A percentile compares a stretch with the other conserved stretches of the same genome.
phyloP scores from a whole-genome alignment of 2,888 invertebrate genomes.

The Caenorhabditis doughertyi region DNA sequence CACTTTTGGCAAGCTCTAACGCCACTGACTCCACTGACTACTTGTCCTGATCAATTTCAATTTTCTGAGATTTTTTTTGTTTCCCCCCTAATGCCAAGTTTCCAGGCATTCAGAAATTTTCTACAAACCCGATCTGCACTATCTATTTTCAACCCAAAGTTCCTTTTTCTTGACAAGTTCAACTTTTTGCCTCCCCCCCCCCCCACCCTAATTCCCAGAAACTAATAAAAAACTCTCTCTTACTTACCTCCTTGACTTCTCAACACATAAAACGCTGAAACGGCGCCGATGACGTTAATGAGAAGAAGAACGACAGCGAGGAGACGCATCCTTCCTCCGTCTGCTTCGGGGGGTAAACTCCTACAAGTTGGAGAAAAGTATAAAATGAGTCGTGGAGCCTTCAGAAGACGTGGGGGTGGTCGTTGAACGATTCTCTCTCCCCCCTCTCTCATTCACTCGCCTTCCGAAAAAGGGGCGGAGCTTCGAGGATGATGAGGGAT shows the following conservation, averaged over 20 bases:
- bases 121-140: not conserved
- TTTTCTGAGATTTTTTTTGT: too few species aligned
- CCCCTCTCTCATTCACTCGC: too few species aligned
- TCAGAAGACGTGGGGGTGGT: conserved; percentile 38
- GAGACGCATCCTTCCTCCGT: conserved; percentile 21
- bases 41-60: too few species aligned
- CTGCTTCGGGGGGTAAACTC: not conserved
- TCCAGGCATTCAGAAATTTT: too few species aligned
- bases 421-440: conserved; percentile 42
- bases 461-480: conserved; percentile 33
- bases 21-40: too few species aligned
- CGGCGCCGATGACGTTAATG: conserved; percentile 41
- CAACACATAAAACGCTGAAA: conserved; percentile 51
- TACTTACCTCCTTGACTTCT: conserved; percentile 31
- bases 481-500: not conserved
- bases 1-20: too few species aligned
- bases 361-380: conserved; percentile 38
- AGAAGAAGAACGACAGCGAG: conserved; percentile 53
- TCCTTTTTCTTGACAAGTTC: not conserved
- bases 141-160: not conserved
- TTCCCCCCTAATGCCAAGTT: too few species aligned
- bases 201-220: not conserved
- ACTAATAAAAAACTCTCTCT: not conserved
- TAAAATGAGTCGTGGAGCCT: conserved; percentile 45
- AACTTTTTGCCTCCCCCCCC: not conserved